Percentiles rank a stretch among this genome's conserved stretches.
These are phyloP conservation scores for Syngnathus scovelli DNA, from an alignment of 2,113 vertebrate species.

Conservation along the genomic window DNA sequence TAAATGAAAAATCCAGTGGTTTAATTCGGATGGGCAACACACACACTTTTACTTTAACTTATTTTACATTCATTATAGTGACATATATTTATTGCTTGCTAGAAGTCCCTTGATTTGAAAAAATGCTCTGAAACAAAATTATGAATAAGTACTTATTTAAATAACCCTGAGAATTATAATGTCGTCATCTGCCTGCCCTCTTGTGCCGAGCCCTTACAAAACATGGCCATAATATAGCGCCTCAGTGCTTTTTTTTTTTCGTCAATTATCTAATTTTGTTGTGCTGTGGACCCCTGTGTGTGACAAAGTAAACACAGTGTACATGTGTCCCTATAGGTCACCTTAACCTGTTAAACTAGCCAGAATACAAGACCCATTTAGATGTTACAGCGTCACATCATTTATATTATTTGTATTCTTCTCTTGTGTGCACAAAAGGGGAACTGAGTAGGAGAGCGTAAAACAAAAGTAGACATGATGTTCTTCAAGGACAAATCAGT, in stretches of 20 bases:
- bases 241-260: too few relatives aligned
- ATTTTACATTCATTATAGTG: not conserved
- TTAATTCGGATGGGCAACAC: not conserved
- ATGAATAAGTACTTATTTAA: too few relatives aligned
- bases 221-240: not conserved
- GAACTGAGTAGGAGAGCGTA: not conserved
- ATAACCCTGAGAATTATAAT: not conserved
- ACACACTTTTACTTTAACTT: not conserved
- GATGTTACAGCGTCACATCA: not conserved
- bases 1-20: conserved; percentile 37
- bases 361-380: not conserved
- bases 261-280: not conserved
- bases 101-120: too few relatives aligned
- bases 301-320: too few relatives aligned
- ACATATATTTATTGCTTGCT: too few relatives aligned
- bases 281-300: too few relatives aligned
- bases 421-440: not conserved
- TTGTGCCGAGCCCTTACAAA: not conserved
- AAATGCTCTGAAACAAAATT: too few relatives aligned
- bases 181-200: not conserved
- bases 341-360: not conserved
- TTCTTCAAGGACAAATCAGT: not conserved
- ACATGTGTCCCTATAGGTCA: too few relatives aligned
- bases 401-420: not conserved
- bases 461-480: not conserved